These are phyloP conservation scores for Homarus gammarus DNA, from an alignment of 2,888 invertebrate species.

Conservation along the genomic window DNA sequence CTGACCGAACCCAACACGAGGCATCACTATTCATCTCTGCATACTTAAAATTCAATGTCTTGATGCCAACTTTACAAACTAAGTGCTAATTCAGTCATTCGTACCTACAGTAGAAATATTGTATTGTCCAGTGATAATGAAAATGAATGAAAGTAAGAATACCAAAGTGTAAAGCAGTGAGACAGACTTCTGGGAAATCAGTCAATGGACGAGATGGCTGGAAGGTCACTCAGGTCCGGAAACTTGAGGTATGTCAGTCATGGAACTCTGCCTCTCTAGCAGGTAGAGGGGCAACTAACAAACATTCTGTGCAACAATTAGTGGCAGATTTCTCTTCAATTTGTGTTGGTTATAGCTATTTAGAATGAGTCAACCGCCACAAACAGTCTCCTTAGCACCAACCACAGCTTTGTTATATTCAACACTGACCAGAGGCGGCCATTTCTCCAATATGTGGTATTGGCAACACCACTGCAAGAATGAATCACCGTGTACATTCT, in stretches of 20 bases:
- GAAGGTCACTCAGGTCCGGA: slow-evolving; percentile 10
- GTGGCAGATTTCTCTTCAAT: neutral
- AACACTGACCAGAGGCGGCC: neutral
- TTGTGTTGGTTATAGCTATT: neutral
- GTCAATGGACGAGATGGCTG: neutral
- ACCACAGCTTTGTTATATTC: neutral
- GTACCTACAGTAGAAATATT: no score
- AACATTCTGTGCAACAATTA: neutral
- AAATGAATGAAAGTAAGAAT: no score
- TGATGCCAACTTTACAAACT: no score
- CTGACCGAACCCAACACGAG: no score
- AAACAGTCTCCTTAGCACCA: neutral
- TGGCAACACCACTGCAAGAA: no score
- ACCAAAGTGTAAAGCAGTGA: no score
- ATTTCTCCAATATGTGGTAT: neutral
- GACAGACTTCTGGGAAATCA: neutral
- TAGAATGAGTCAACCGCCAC: neutral
- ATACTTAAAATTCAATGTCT: no score
- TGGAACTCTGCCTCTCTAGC: neutral
- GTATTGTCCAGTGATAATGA: no score
- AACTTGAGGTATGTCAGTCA: neutral
- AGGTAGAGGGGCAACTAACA: neutral
- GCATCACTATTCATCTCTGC: no score
- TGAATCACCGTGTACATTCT: no score
- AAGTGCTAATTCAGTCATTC: no score